These are phyloP conservation scores for Oscarella lobularis DNA, from an alignment of 37 sponge, comb jelly and placozoan species.

Conservation along the genomic window DNA sequence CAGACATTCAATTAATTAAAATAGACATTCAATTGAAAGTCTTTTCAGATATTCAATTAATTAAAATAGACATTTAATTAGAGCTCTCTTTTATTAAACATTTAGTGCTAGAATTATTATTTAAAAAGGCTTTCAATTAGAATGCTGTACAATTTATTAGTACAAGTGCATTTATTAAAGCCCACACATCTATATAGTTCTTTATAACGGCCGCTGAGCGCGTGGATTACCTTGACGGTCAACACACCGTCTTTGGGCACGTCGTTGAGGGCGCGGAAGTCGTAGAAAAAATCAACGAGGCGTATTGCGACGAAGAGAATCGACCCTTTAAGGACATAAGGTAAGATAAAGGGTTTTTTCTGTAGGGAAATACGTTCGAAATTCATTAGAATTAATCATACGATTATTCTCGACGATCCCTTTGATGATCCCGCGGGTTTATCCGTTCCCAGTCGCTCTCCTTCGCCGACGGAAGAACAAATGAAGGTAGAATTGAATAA, in stretches of 20 bases:
- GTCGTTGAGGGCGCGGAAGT: constrained; percentile 78
- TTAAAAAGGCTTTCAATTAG: no score
- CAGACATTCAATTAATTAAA: no score
- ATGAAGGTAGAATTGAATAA: background rate
- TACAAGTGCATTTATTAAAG: no score
- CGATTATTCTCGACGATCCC: constrained; percentile 91
- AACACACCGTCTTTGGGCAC: constrained; percentile 92
- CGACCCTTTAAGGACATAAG: constrained; percentile 82
- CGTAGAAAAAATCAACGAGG: constrained; percentile 65
- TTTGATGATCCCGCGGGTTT: constrained; percentile 66
- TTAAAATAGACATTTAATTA: no score
- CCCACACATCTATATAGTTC: no score
- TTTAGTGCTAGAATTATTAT: no score
- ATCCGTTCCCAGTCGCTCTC: constrained; percentile 51
- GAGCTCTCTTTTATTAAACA: no score
- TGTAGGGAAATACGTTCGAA: no score
- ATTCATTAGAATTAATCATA: constrained; percentile 72
- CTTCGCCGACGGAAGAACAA: constrained; percentile 47
- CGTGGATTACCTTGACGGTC: constrained; percentile 64
- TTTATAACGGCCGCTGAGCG: constrained; percentile 66
- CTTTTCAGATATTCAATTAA: no score
- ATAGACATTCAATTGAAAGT: no score
- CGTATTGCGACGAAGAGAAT: constrained; percentile 75
- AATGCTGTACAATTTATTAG: no score
- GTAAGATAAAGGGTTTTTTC: no score